A percentile compares a stretch with the other conserved stretches of the same genome.
These are phyloP conservation scores for Porites lobata DNA, from an alignment of 92 coral and sea anemone species.

Conservation along the genomic window DNA sequence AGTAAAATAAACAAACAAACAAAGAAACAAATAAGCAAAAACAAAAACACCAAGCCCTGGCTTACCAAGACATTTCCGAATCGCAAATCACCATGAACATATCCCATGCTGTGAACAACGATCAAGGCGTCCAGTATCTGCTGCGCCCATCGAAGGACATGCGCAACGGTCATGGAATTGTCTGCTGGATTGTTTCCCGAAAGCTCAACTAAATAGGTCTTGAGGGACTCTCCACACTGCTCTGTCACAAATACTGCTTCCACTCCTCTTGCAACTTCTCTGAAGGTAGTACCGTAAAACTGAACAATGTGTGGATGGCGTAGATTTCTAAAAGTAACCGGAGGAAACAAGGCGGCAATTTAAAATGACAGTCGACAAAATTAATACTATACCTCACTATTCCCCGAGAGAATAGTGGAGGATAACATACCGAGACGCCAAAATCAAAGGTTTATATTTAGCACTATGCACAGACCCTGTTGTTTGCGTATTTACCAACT, in stretches of 20 bases:
- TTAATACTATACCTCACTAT: too few relatives aligned
- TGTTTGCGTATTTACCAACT: too few relatives aligned
- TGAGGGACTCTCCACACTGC: background rate
- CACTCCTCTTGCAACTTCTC: background rate
- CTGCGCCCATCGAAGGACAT: conserved; percentile 1
- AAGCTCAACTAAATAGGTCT: background rate
- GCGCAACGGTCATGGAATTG: background rate
- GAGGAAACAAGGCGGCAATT: background rate
- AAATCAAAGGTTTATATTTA: too few relatives aligned
- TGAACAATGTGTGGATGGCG: conserved; percentile 29
- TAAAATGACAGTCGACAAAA: background rate
- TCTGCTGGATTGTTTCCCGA: background rate
- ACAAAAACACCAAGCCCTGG: background rate
- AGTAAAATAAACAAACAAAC: too few relatives aligned
- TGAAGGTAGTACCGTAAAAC: conserved; percentile 10
- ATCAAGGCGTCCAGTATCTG: conserved; percentile 12
- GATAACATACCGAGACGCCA: too few relatives aligned
- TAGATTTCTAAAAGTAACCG: conserved; percentile 1
- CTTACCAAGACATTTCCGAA: conserved; percentile 22
- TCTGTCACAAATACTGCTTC: conserved; percentile 24
- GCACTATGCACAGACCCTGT: too few relatives aligned
- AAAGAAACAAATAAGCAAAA: background rate
- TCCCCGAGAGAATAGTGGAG: too few relatives aligned
- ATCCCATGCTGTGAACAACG: background rate
- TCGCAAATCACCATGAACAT: conserved; percentile 34